Evolutionary conservation across 2,888 invertebrate species (phyloP).

Genomic region (Galerucella pusilla): DNA sequence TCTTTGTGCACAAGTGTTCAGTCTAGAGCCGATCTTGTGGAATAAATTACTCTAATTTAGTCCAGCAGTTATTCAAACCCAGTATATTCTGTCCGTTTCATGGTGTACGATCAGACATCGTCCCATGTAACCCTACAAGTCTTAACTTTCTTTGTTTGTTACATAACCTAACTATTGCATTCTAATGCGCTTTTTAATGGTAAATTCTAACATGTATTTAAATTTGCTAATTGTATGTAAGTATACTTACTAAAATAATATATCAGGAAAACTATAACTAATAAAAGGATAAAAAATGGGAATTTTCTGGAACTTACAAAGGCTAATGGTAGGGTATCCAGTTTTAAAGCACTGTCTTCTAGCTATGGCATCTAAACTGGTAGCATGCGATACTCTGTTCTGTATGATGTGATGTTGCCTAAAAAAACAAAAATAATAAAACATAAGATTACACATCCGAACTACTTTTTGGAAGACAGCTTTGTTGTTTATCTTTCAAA

Average conservation of each 20-base stretch:
- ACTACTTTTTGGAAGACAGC: neutral
- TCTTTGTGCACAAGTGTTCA: too few relatives aligned
- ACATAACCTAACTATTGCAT: neutral
- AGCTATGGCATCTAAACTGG: slow-evolving; percentile 71
- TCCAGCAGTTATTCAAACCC: too few relatives aligned
- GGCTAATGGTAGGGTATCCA: slow-evolving; percentile 69
- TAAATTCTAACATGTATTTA: neutral
- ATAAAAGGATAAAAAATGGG: slow-evolving; percentile 16
- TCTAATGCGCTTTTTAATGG: neutral
- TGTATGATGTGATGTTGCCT: slow-evolving; percentile 55
- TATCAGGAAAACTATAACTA: neutral
- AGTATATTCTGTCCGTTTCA: too few relatives aligned
- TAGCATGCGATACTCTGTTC: slow-evolving; percentile 67
- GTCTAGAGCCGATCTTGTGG: too few relatives aligned
- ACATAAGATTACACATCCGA: neutral
- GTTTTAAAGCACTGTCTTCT: slow-evolving; percentile 65
- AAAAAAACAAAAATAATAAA: slow-evolving; percentile 35
- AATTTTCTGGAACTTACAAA: slow-evolving; percentile 66
- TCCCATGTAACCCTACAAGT: too few relatives aligned
- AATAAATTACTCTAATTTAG: too few relatives aligned
- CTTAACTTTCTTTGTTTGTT: too few relatives aligned
- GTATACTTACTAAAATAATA: neutral
- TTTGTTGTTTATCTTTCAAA: neutral
- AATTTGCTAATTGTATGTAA: slow-evolving; percentile 17
- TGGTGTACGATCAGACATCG: too few relatives aligned